Conservation (phyloP, 2,797 vertebrate genomes). For the Cyprinella venusta region DNA sequence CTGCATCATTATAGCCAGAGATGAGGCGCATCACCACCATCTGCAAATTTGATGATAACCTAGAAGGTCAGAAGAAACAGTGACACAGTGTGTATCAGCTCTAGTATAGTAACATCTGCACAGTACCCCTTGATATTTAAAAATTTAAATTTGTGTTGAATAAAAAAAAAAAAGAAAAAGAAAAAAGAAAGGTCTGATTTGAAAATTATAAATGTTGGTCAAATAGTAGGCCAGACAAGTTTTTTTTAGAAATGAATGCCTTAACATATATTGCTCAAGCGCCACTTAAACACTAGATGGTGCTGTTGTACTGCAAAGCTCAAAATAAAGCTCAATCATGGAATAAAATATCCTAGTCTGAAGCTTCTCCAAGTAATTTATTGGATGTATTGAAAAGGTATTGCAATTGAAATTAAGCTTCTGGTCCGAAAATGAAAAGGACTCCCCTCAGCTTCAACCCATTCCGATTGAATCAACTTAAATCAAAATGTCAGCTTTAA, state of each 20-base stretch:
- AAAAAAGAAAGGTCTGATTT: no score
- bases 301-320: neutral
- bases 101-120: no score
- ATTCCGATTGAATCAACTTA: neutral
- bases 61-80: neutral
- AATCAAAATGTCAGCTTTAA: slow-evolving; percentile 13
- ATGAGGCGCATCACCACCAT: neutral
- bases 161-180: no score
- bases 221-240: no score
- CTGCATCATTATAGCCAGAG: neutral
- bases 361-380: neutral
- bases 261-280: neutral
- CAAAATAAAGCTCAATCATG: neutral
- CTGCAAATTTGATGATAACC: neutral
- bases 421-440: slow-evolving; percentile 6
- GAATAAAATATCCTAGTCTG: neutral
- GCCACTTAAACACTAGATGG: neutral
- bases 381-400: neutral
- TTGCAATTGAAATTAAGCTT: neutral
- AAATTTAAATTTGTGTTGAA: no score
- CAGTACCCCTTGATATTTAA: no score
- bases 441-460: slow-evolving; percentile 23
- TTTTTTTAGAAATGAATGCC: neutral
- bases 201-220: no score
- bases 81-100: no score